These are phyloP conservation scores for Leptodactylus fallax DNA, from an alignment of 2,797 vertebrate species.

Conservation along the genomic window DNA sequence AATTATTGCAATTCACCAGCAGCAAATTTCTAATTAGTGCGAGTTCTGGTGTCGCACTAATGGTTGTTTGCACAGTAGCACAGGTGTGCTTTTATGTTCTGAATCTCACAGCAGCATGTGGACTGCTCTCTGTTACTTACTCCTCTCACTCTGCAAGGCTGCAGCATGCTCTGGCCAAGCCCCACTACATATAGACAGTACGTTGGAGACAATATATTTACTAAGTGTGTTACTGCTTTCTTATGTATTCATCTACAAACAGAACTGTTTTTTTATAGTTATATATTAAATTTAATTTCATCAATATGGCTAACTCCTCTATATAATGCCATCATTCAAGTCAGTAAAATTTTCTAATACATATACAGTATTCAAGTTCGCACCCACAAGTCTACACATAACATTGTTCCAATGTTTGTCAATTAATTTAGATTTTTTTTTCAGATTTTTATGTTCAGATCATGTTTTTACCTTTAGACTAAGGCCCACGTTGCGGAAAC, in stretches of 20 bases:
- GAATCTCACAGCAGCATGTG: neutral
- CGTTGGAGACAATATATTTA: neutral
- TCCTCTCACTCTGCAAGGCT: neutral
- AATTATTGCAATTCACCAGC: constrained; percentile 17
- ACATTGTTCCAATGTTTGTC: neutral
- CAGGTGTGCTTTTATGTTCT: constrained; percentile 6
- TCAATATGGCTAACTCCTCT: neutral
- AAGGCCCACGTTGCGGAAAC: too few relatives aligned
- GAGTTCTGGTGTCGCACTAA: constrained; percentile 1
- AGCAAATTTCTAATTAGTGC: constrained; percentile 14
- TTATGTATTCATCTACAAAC: neutral
- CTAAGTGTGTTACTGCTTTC: neutral
- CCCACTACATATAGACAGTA: neutral
- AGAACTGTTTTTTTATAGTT: neutral
- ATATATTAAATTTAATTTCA: neutral
- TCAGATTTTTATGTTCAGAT: too few relatives aligned
- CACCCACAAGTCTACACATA: neutral
- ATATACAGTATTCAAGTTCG: neutral
- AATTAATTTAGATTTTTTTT: neutral
- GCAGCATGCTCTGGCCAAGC: neutral
- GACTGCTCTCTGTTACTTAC: neutral
- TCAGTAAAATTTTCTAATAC: neutral
- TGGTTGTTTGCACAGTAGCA: neutral
- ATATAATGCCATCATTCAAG: neutral
- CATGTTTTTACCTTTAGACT: too few relatives aligned